Conservation (phyloP, 2,888 invertebrate species). For the Eutolmus rufibarbis region DNA sequence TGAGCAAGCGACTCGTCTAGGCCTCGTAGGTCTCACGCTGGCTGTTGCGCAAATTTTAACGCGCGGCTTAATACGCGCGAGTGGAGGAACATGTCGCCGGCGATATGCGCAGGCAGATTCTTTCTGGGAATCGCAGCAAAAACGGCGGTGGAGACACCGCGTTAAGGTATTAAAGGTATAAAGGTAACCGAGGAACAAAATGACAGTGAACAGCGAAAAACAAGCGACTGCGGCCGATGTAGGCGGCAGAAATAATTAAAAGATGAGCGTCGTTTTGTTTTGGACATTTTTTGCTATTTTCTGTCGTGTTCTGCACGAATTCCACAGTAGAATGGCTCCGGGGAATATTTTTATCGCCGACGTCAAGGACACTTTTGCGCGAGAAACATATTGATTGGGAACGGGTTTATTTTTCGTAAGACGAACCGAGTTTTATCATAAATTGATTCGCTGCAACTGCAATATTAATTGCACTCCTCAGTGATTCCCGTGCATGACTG, state of each 20-base stretch:
- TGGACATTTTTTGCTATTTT: neutral
- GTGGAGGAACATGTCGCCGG: neutral
- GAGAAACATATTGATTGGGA: neutral
- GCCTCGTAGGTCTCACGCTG: neutral
- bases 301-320: constrained; percentile 12
- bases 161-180: neutral
- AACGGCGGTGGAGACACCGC: neutral
- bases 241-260: constrained; percentile 22
- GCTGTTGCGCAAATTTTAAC: constrained; percentile 9
- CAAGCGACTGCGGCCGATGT: neutral
- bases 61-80: constrained; percentile 10
- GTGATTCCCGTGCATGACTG: neutral
- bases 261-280: constrained; percentile 11
- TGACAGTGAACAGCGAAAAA: neutral
- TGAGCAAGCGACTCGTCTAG: neutral
- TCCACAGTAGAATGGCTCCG: neutral
- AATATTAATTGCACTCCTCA: neutral
- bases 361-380: constrained; percentile 12
- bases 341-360: constrained; percentile 3
- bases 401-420: neutral
- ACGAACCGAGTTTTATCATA: neutral
- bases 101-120: neutral
- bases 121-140: constrained; percentile 1
- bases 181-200: neutral
- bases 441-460: neutral